phyloP scores from a whole-genome alignment of 2,797 vertebrate species.

The Cetoscarus ocellatus region DNA sequence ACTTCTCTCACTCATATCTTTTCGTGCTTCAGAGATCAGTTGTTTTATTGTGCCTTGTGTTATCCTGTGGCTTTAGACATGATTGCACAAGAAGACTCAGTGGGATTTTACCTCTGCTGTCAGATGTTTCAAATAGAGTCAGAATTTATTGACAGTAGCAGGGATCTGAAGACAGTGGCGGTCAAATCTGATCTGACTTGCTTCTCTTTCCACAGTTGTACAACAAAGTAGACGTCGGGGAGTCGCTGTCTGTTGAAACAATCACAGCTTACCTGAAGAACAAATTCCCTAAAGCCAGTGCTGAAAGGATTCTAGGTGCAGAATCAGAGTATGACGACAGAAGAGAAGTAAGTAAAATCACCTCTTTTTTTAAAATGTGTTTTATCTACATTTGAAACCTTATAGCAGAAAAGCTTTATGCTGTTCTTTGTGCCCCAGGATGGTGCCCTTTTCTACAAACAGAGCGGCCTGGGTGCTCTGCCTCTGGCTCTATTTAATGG shows the following conservation, averaged over 20 bases:
- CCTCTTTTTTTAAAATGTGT: not conserved
- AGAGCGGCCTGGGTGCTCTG: conserved; percentile 89
- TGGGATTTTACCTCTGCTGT: conserved; percentile 41
- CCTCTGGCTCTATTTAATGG: conserved; percentile 97
- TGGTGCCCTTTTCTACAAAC: conserved; percentile 90
- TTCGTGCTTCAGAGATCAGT: conserved; percentile 38
- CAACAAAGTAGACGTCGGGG: conserved; percentile 82
- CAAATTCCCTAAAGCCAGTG: conserved; percentile 87
- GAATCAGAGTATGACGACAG: conserved; percentile 89
- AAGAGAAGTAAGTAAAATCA: conserved; percentile 84
- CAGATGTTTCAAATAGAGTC: conserved; percentile 39
- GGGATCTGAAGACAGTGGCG: conserved; percentile 41
- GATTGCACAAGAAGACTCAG: conserved; percentile 51
- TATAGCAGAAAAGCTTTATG: not conserved
- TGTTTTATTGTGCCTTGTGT: conserved; percentile 45
- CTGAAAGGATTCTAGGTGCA: conserved; percentile 86
- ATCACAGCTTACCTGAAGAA: conserved; percentile 87
- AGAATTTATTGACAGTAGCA: conserved; percentile 55
- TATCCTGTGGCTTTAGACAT: conserved; percentile 46
- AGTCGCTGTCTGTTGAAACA: conserved; percentile 83
- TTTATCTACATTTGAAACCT: not conserved
- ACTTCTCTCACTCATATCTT: conserved; percentile 28
- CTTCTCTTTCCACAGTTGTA: conserved; percentile 87
- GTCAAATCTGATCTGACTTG: conserved; percentile 50
- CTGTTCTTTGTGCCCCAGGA: conserved; percentile 79